Conservation (phyloP, 2,797 vertebrate genomes). For the Mormyrus hasselquistii region DNA sequence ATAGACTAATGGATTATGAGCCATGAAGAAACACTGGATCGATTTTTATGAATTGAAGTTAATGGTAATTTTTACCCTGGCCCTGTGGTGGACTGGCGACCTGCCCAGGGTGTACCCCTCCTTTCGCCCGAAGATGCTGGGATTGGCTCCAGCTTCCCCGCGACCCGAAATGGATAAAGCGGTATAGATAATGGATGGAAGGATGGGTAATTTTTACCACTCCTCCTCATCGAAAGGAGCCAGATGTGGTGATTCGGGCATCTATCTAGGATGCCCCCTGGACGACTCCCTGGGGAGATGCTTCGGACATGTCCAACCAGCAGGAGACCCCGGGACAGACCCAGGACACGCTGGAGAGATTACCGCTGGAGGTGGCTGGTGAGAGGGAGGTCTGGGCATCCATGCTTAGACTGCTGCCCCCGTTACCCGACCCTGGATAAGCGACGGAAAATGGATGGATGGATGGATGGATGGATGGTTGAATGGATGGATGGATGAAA, state of each 20-base stretch:
- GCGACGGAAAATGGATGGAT: neutral
- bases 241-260: neutral
- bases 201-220: too few species aligned
- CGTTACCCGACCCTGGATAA: neutral
- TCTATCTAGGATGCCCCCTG: neutral
- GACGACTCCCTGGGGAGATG: neutral
- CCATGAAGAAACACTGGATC: neutral
- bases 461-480: neutral
- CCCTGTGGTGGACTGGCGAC: too few species aligned
- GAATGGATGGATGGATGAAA: neutral
- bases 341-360: neutral
- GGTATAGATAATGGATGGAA: too few species aligned
- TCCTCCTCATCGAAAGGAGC: neutral
- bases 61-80: neutral
- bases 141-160: too few species aligned
- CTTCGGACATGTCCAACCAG: neutral
- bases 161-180: too few species aligned
- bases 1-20: neutral
- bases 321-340: neutral
- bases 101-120: too few species aligned
- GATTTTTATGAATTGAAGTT: neutral
- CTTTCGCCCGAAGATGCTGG: too few species aligned
- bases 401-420: neutral
- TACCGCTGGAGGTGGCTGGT: neutral
- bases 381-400: neutral